These are phyloP conservation scores for Mesocentrotus franciscanus DNA, from an alignment of 53 echinoderm and acorn worm genomes.

Conservation along the genomic window DNA sequence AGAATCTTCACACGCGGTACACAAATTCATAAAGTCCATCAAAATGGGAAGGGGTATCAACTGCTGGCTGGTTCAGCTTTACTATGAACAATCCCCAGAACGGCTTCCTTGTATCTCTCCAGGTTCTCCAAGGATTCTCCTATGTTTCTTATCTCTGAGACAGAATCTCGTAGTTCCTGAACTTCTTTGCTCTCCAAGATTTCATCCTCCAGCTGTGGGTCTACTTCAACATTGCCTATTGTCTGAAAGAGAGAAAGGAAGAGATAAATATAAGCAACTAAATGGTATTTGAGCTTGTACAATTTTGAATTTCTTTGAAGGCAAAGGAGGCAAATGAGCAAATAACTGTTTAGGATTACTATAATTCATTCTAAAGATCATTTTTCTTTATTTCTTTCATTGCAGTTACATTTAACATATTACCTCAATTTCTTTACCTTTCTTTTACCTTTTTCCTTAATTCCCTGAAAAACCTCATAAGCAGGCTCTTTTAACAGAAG, in stretches of 20 bases:
- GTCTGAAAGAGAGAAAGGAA: slow-evolving; percentile 9
- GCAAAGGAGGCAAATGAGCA: too few relatives aligned
- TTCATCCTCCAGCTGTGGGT: slow-evolving; percentile 65
- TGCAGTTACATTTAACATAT: too few relatives aligned
- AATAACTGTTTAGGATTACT: too few relatives aligned
- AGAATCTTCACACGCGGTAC: not conserved
- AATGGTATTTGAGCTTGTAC: not conserved
- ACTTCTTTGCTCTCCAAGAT: slow-evolving; percentile 70
- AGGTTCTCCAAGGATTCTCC: slow-evolving; percentile 69
- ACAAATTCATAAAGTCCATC: not conserved
- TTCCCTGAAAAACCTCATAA: too few relatives aligned
- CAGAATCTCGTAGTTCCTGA: slow-evolving; percentile 66
- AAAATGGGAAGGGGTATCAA: not conserved
- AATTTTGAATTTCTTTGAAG: too few relatives aligned
- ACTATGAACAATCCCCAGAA: slow-evolving; percentile 66
- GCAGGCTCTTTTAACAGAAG: too few relatives aligned
- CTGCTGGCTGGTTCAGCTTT: not conserved
- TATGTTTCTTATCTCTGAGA: slow-evolving; percentile 72
- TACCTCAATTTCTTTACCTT: too few relatives aligned
- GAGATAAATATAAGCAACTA: not conserved
- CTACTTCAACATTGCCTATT: slow-evolving; percentile 31
- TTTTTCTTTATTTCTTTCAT: too few relatives aligned
- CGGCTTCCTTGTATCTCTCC: slow-evolving; percentile 81
- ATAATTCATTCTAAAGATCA: too few relatives aligned
- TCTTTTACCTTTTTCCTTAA: too few relatives aligned